Percentiles rank a stretch among this genome's conserved stretches.
These are phyloP conservation scores for Acipenser oxyrinchus DNA, from an alignment of 2,797 vertebrate species.

Conservation along the genomic window DNA sequence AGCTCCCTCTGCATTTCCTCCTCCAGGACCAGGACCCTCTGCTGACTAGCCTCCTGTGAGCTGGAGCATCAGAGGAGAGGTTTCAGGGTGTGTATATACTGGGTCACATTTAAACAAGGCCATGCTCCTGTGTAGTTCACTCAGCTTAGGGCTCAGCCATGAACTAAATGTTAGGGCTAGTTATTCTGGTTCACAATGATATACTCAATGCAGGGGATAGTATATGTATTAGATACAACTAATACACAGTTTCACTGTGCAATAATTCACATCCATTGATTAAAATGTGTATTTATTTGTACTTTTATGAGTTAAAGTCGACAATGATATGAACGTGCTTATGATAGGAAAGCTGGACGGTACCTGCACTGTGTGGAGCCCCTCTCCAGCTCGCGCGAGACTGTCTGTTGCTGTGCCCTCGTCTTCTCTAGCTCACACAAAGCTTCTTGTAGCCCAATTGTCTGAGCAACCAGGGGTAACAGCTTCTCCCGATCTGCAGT, in stretches of 20 bases:
- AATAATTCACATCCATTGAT: no score
- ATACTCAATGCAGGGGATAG: no score
- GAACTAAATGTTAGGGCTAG: no score
- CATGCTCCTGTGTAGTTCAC: no score
- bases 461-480: background rate
- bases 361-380: background rate
- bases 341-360: background rate
- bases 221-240: background rate
- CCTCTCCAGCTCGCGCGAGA: background rate
- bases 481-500: background rate
- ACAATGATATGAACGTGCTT: background rate
- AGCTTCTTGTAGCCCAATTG: background rate
- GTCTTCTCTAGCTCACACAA: background rate
- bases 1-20: background rate
- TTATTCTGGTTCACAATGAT: no score
- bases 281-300: background rate
- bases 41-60: background rate
- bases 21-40: background rate
- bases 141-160: no score
- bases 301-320: background rate
- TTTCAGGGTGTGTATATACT: no score
- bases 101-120: no score
- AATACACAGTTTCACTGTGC: background rate
- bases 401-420: background rate
- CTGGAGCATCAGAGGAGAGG: background rate